Evolutionary conservation across 2,113 vertebrate genomes (phyloP).

Genomic region (Gambusia holbrooki): DNA sequence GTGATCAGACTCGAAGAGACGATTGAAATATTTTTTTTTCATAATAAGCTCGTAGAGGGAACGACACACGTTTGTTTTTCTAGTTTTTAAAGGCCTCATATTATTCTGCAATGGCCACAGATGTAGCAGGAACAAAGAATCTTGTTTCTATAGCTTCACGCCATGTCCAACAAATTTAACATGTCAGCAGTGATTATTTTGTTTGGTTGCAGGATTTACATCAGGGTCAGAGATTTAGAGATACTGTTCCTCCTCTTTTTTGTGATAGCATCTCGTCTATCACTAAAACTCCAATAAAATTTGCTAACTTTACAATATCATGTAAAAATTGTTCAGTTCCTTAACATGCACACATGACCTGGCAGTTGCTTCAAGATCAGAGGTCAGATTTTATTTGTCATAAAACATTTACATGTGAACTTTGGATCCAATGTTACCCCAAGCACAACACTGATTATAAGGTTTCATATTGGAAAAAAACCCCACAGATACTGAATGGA

Average conservation of each 20-base stretch:
- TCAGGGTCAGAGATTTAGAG: slow-evolving; percentile 15
- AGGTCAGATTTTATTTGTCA: slow-evolving; percentile 32
- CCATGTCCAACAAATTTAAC: slow-evolving; percentile 6
- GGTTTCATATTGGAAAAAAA: background rate
- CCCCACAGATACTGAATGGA: background rate
- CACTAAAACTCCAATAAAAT: slow-evolving; percentile 2
- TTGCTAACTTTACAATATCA: background rate
- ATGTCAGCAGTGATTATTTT: slow-evolving; percentile 21
- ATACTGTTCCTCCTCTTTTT: slow-evolving; percentile 7
- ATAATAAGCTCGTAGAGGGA: slow-evolving; percentile 1
- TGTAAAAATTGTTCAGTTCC: background rate
- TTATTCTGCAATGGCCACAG: slow-evolving; percentile 10
- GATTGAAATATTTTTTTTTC: slow-evolving; percentile 12
- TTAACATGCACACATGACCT: background rate
- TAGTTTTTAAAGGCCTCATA: background rate
- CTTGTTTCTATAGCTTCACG: slow-evolving; percentile 12
- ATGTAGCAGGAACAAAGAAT: background rate
- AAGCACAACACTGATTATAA: background rate
- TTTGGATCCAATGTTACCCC: slow-evolving; percentile 25
- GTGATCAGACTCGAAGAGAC: slow-evolving; percentile 18
- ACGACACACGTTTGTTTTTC: slow-evolving; percentile 13
- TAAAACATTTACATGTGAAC: slow-evolving; percentile 34
- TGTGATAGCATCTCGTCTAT: slow-evolving; percentile 4
- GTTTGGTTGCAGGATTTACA: slow-evolving; percentile 12
- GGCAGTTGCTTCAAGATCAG: slow-evolving; percentile 1